Conservation (phyloP, 2,113 vertebrate genomes). For the Oenanthe oenanthe region DNA sequence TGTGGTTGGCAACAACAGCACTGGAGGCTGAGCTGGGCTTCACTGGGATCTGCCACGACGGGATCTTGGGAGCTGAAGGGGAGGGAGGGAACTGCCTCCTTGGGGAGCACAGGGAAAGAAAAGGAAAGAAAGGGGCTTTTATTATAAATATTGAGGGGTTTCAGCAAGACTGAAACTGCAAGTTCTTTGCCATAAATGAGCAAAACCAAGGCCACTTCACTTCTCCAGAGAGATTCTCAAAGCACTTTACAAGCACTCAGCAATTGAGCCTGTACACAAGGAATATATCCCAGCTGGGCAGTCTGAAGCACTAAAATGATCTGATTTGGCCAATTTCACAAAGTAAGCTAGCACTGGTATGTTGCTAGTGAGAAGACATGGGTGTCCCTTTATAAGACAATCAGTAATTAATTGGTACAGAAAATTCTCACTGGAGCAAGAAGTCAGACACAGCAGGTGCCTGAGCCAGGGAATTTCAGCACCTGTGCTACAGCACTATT, state of each 20-base stretch:
- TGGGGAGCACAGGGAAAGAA: neutral
- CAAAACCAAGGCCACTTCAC: neutral
- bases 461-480: slow-evolving; percentile 36
- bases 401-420: slow-evolving; percentile 1
- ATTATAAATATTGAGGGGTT: neutral
- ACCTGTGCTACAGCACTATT: neutral
- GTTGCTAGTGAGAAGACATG: neutral
- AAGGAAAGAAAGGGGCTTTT: slow-evolving; percentile 19
- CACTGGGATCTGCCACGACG: slow-evolving; percentile 94
- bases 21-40: slow-evolving; percentile 82
- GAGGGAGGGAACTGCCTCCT: slow-evolving; percentile 96
- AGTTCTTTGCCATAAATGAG: neutral
- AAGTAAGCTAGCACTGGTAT: neutral
- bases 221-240: slow-evolving; percentile 16
- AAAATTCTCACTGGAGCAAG: slow-evolving; percentile 17
- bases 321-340: neutral
- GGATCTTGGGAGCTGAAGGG: slow-evolving; percentile 91
- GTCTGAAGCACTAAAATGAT: neutral
- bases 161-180: neutral
- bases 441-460: neutral
- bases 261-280: neutral
- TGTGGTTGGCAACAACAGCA: slow-evolving; percentile 81
- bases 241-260: slow-evolving; percentile 24
- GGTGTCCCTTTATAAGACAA: neutral
- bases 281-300: neutral